phyloP scores from a whole-genome alignment of 2,888 invertebrate species.

The Dryadula phaetusa region DNA sequence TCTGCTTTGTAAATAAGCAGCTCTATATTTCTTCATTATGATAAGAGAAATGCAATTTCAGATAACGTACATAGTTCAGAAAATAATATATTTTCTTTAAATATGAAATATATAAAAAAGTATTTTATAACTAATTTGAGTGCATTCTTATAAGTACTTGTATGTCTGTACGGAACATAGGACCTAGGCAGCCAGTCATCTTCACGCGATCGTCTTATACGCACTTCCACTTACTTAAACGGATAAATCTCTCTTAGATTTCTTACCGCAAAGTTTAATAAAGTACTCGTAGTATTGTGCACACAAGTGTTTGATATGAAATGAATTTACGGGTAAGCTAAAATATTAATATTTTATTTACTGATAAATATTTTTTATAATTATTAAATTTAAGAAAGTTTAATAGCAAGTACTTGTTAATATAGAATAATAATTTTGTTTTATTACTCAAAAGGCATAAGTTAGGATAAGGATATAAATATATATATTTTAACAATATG shows the following conservation, averaged over 20 bases:
- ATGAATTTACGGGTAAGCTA: constrained; percentile 72
- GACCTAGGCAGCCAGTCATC: constrained; percentile 31
- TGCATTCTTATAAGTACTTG: neutral
- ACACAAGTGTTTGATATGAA: constrained; percentile 61
- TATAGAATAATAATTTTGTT: neutral
- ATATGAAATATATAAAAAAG: neutral
- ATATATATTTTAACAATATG: too few species aligned
- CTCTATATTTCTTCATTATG: neutral
- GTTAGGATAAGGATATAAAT: neutral
- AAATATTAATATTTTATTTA: neutral
- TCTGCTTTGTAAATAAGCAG: neutral
- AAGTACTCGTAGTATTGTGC: constrained; percentile 45
- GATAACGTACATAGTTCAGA: neutral
- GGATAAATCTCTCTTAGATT: neutral
- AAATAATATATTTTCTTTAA: neutral
- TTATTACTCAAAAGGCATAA: neutral
- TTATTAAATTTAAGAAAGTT: too few species aligned
- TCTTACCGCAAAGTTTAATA: constrained; percentile 3
- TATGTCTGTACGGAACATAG: neutral
- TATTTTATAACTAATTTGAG: neutral
- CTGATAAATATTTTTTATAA: too few species aligned
- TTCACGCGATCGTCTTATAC: constrained; percentile 31
- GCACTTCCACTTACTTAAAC: constrained; percentile 1
- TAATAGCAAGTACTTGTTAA: too few species aligned
- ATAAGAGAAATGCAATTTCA: constrained; percentile 4